A percentile compares a stretch with the other conserved stretches of the same genome.
phyloP scores from a whole-genome alignment of 2,113 vertebrate species.

The Corythornis madagascariensis region DNA sequence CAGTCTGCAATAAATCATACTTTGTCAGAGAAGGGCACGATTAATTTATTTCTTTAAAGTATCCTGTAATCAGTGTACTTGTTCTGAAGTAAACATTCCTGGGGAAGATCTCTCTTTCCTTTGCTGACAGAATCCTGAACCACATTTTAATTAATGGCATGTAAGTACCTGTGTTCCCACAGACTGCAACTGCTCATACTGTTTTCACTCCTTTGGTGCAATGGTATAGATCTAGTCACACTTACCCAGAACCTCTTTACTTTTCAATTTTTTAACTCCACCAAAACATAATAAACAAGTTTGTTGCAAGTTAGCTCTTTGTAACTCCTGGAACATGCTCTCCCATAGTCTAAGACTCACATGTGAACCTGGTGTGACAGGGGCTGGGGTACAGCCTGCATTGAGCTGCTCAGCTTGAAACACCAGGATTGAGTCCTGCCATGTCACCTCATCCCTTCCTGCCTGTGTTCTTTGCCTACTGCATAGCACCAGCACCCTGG shows the following conservation, averaged over 20 bases:
- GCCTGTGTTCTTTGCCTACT: background rate
- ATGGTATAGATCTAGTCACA: background rate
- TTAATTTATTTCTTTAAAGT: constrained; percentile 42
- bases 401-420: background rate
- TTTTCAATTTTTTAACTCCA: background rate
- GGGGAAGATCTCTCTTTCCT: background rate
- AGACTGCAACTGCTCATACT: background rate
- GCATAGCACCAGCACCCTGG: background rate
- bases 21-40: constrained; percentile 25
- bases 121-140: background rate
- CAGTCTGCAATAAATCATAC: constrained; percentile 5
- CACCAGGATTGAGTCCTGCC: background rate
- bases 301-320: background rate
- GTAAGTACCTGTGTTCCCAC: background rate
- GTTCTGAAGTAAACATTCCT: background rate
- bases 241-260: background rate
- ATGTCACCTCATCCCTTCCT: background rate
- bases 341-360: too few relatives aligned
- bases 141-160: background rate
- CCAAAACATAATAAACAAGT: background rate
- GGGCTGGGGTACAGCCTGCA: background rate
- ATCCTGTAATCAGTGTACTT: background rate
- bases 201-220: background rate
- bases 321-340: background rate
- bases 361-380: rapidly evolving